Evolutionary conservation across 2,113 vertebrate species (phyloP).

Genomic region (Heterotilapia buettikoferi): DNA sequence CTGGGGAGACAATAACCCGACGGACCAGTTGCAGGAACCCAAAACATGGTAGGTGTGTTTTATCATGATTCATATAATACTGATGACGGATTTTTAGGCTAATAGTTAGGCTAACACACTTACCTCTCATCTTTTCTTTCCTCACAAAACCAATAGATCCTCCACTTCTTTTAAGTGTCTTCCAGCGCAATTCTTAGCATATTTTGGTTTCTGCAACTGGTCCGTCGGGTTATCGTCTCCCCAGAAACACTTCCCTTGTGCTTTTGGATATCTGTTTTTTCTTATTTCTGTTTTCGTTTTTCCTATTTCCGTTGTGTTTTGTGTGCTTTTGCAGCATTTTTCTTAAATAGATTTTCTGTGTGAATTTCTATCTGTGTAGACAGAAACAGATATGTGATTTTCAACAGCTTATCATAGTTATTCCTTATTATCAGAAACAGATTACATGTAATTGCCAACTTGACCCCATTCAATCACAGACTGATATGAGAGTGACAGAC

Average conservation of each 20-base stretch:
- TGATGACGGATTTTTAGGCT: too few relatives aligned
- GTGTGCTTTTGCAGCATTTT: background rate
- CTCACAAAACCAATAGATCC: background rate
- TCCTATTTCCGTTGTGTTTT: background rate
- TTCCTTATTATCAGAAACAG: background rate
- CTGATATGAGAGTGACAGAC: background rate
- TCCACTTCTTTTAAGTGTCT: background rate
- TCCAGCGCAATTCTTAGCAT: background rate
- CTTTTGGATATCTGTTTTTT: too few relatives aligned
- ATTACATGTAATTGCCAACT: background rate
- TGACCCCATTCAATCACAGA: background rate
- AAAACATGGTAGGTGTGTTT: too few relatives aligned
- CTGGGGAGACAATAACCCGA: too few relatives aligned
- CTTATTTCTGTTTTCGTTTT: background rate
- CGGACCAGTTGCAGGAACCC: too few relatives aligned
- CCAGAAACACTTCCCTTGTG: background rate
- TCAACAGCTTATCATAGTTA: background rate
- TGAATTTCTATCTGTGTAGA: background rate
- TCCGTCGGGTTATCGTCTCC: background rate
- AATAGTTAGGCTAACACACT: background rate
- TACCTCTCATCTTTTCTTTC: rapidly evolving
- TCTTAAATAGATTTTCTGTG: background rate
- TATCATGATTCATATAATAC: too few relatives aligned
- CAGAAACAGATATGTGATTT: background rate
- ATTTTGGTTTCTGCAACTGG: background rate